Evolutionary conservation across 2,888 invertebrate genomes (phyloP), one percentile per base, ranked within the genome.

Genomic region (Tethea ocularis): DNA sequence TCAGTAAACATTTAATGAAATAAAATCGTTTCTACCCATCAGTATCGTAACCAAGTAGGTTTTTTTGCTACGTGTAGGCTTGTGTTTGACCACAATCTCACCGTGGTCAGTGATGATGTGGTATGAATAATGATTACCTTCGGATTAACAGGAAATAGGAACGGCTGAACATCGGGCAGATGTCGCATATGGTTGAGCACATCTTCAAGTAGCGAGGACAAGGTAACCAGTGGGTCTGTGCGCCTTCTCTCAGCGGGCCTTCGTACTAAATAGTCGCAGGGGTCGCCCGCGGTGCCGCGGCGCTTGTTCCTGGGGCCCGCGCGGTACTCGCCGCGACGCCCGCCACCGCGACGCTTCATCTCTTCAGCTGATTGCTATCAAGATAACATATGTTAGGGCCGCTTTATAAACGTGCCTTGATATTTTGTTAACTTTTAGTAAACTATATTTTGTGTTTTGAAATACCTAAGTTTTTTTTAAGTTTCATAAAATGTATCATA

Each of bases 201-300:
- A 58, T 95, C 95, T 81, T 99, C 99, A 52, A 99, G 91, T 67
- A 99, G 95, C 0, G 98, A 97, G 0, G 98, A 97, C 58, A 99
- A 89, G 0, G 99, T 98, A 15, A 99, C 99, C 0, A 99, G 96
- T 0, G 99, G 99, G 91, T 99, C 99, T 0, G 99, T 98, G 51
- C 99, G 94, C 0, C 98, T 94, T 8, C 99, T 92, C 82, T 99
- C 98, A 0, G 98, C 97, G 0, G 97, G 97, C 70, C 96, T 94
- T 22, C 96, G 94, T 71, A 97, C 98, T 6, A 99, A 91, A 77
- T 99, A 99, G 90, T 99, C 99, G 87, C 96, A 91, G 0, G 89
- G 77, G 62, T 92, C 92, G 33, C 84, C 83, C 1, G 79, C 82
- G 0, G 86, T 84, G 1, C 89, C 88, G 24, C 93, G 87, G 0